A percentile compares a stretch with the other conserved stretches of the same genome.
Evolutionary conservation across 2,797 vertebrate species (phyloP).

Genomic region (Pempheris klunzingeri): DNA sequence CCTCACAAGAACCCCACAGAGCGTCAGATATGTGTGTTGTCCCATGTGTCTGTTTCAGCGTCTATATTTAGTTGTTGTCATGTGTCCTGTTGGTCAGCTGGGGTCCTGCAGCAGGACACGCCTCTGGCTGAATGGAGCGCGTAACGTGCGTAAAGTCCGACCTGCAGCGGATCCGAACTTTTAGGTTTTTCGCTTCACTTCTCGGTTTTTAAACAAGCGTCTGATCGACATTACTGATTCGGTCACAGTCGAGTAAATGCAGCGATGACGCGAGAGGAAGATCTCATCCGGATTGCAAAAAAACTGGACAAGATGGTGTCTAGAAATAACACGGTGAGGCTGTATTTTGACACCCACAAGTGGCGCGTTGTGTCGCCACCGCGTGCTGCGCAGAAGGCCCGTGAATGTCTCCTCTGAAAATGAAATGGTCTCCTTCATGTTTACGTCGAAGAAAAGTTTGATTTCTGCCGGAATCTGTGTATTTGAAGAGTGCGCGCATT

Average conservation of each 20-base stretch:
- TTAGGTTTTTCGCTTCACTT: slow-evolving; percentile 29
- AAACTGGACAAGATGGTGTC: slow-evolving; percentile 98
- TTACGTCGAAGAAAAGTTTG: background rate
- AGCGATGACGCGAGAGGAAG: slow-evolving; percentile 92
- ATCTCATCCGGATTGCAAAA: slow-evolving; percentile 92
- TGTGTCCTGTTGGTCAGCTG: slow-evolving; percentile 77
- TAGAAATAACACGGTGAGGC: slow-evolving; percentile 94
- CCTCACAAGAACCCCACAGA: background rate
- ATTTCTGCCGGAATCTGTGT: background rate
- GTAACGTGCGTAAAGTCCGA: slow-evolving; percentile 78
- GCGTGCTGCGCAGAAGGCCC: slow-evolving; percentile 56
- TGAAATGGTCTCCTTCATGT: background rate
- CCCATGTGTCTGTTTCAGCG: slow-evolving; percentile 25
- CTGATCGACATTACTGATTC: background rate
- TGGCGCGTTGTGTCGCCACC: slow-evolving; percentile 66
- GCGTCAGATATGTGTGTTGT: background rate
- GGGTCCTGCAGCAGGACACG: slow-evolving; percentile 75
- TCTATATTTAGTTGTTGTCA: slow-evolving; percentile 86
- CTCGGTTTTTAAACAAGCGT: background rate
- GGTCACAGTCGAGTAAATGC: slow-evolving; percentile 69
- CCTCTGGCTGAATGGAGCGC: slow-evolving; percentile 79
- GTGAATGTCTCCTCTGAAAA: background rate
- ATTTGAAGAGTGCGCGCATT: background rate
- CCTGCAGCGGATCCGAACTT: slow-evolving; percentile 69
- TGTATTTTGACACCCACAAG: slow-evolving; percentile 75